phyloP scores from a whole-genome alignment of 2,113 vertebrate genomes.

The Platysteira castanea region DNA sequence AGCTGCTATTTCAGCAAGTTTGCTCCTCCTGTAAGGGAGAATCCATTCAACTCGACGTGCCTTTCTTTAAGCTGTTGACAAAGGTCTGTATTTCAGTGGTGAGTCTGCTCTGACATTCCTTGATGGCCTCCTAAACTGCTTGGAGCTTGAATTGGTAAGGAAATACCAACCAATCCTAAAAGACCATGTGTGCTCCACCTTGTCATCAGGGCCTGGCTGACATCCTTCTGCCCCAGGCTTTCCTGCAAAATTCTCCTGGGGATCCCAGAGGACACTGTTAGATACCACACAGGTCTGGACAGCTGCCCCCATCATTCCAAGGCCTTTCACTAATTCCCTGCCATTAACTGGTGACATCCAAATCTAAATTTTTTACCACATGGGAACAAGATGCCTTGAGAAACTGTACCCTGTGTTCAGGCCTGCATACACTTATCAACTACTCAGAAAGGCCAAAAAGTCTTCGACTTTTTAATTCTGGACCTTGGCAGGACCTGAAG shows the following conservation, averaged over 20 bases:
- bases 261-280: background rate
- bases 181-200: accelerated
- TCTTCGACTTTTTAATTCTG: background rate
- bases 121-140: background rate
- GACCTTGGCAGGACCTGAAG: background rate
- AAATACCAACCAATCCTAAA: background rate
- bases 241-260: background rate
- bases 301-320: background rate
- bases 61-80: background rate
- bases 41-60: background rate
- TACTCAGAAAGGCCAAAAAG: background rate
- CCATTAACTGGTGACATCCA: background rate
- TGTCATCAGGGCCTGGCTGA: background rate
- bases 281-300: background rate
- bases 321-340: background rate
- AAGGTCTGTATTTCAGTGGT: background rate
- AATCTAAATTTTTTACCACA: background rate
- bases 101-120: background rate
- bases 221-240: background rate
- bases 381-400: background rate
- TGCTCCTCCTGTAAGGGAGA: background rate
- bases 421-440: background rate
- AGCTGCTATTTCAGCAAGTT: background rate
- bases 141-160: background rate
- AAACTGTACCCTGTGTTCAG: background rate